Percentiles rank a stretch among this genome's conserved stretches.
Evolutionary conservation across 2,888 invertebrate genomes (phyloP).

Genomic region (Eurois occulta): DNA sequence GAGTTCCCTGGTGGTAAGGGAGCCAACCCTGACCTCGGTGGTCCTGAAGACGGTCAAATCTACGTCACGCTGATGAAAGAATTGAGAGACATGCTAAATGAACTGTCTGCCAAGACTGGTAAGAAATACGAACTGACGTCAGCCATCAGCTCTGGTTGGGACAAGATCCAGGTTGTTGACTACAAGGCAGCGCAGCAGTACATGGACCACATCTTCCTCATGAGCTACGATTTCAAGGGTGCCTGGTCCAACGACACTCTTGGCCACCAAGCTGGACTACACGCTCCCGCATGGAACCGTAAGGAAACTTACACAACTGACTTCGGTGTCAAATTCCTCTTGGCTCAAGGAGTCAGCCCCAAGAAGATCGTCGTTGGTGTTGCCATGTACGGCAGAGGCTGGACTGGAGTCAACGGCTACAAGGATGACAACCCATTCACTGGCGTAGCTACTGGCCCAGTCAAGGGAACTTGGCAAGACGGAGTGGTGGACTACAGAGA

Average conservation of each 20-base stretch:
- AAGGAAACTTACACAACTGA: constrained; percentile 89
- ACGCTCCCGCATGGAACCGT: constrained; percentile 85
- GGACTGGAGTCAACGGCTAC: constrained; percentile 86
- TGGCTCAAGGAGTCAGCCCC: constrained; percentile 87
- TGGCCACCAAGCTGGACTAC: constrained; percentile 85
- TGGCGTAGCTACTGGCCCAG: constrained; percentile 85
- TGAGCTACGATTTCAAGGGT: constrained; percentile 89
- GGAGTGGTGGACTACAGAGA: constrained; percentile 88
- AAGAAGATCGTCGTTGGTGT: constrained; percentile 87
- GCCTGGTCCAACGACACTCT: constrained; percentile 88
- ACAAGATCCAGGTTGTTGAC: constrained; percentile 88
- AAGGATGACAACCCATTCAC: constrained; percentile 85
- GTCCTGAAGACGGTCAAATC: constrained; percentile 84
- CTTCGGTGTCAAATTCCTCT: constrained; percentile 84
- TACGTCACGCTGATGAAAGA: constrained; percentile 86
- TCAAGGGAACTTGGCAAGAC: constrained; percentile 88
- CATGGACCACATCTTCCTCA: constrained; percentile 88
- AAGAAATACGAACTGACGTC: constrained; percentile 87
- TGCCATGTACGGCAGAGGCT: constrained; percentile 88
- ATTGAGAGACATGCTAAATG: constrained; percentile 85
- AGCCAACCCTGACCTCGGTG: constrained; percentile 86
- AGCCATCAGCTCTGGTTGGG: constrained; percentile 89
- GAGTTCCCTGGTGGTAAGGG: constrained; percentile 89
- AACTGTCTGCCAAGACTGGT: constrained; percentile 83
- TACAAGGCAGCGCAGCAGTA: constrained; percentile 86